Conservation (phyloP, 1,140 invertebrate genomes). For the Brachionus paranguensis region DNA sequence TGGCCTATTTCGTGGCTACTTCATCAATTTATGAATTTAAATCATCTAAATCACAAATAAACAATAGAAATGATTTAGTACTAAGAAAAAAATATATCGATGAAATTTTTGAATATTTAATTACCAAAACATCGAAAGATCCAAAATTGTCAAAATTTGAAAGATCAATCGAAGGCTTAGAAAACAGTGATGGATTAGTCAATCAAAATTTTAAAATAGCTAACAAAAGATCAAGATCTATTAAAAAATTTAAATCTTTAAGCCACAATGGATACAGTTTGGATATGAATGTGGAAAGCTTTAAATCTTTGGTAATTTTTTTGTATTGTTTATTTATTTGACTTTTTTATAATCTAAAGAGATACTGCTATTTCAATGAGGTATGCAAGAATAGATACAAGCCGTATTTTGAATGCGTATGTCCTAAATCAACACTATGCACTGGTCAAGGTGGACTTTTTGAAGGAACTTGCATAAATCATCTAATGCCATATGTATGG, state of each 20-base stretch:
- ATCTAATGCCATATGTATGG: slow-evolving; percentile 38
- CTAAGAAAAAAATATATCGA: background rate
- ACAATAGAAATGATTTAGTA: background rate
- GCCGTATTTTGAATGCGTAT: slow-evolving; percentile 32
- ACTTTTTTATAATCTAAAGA: slow-evolving; percentile 27
- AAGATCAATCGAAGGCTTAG: background rate
- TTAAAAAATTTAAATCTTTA: slow-evolving; percentile 16
- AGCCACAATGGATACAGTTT: slow-evolving; percentile 16
- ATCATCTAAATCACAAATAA: background rate
- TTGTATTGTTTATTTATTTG: background rate
- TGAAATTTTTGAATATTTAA: background rate
- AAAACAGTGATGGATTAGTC: background rate
- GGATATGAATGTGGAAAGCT: slow-evolving; percentile 30
- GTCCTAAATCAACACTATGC: slow-evolving; percentile 34
- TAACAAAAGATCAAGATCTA: background rate
- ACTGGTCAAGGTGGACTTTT: slow-evolving; percentile 10
- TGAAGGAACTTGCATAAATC: background rate
- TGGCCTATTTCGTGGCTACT: background rate
- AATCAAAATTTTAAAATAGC: background rate
- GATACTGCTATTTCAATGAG: slow-evolving; percentile 28
- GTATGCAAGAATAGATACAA: slow-evolving; percentile 5
- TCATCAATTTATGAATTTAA: background rate
- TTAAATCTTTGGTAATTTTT: slow-evolving; percentile 6
- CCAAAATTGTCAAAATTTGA: background rate
- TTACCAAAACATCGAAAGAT: background rate